These are phyloP conservation scores for Leptopilina clavipes DNA, from an alignment of 1,140 invertebrate species.

Conservation along the genomic window DNA sequence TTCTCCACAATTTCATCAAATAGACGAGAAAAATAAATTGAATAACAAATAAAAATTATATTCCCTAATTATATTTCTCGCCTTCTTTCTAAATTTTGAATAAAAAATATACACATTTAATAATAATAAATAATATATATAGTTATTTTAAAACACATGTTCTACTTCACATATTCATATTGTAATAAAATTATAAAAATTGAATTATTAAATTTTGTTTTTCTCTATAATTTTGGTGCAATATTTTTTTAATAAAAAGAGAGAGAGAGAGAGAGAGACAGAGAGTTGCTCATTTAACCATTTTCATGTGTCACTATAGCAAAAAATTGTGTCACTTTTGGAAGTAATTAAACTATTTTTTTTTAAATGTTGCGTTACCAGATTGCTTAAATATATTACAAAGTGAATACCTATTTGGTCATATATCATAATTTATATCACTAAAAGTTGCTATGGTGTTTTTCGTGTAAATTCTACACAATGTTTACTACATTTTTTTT, in stretches of 20 bases:
- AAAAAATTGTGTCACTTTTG: neutral
- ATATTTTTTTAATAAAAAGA: neutral
- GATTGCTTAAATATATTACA: slow-evolving; percentile 7
- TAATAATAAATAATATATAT: too few species aligned
- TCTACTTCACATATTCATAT: too few species aligned
- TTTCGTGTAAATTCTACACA: slow-evolving; percentile 32
- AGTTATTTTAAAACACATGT: too few species aligned
- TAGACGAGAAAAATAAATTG: too few species aligned
- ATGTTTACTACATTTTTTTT: slow-evolving; percentile 9
- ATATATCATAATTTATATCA: slow-evolving; percentile 1
- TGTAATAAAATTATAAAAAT: too few species aligned
- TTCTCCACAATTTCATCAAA: too few species aligned
- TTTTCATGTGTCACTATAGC: neutral
- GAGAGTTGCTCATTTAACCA: slow-evolving; percentile 17
- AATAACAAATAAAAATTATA: too few species aligned
- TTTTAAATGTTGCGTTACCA: slow-evolving; percentile 19
- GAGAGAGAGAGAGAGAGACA: neutral
- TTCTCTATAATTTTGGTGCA: too few species aligned
- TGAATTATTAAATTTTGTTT: too few species aligned
- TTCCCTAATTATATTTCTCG: too few species aligned
- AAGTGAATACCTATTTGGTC: slow-evolving; percentile 34
- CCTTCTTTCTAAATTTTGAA: too few species aligned
- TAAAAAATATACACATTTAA: too few species aligned
- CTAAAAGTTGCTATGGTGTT: slow-evolving; percentile 31
- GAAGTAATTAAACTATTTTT: slow-evolving; percentile 24